Evolutionary conservation across 2,888 invertebrate species (phyloP).

Genomic region (Agriopis leucophaearia): DNA sequence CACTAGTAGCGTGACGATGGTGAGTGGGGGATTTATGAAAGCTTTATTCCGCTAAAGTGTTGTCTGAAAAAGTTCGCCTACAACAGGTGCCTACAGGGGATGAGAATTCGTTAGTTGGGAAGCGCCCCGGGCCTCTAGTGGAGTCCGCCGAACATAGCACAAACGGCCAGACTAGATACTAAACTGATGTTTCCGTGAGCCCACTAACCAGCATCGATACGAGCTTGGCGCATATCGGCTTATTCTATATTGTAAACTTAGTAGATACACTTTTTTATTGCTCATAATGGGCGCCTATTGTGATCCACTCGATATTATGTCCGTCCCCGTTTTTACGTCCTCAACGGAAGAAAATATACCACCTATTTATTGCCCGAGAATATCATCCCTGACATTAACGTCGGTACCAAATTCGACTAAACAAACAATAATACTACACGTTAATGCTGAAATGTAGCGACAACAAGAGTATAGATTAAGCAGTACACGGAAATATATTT

Average conservation of each 20-base stretch:
- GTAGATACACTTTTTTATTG: constrained; percentile 13
- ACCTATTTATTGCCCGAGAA: not conserved
- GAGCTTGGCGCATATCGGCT: constrained; percentile 27
- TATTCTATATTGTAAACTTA: constrained; percentile 20
- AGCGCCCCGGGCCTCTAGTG: not conserved
- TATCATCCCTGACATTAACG: not conserved
- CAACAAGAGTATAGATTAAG: not conserved
- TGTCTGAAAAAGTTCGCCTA: not conserved
- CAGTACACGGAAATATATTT: not conserved
- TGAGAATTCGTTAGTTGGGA: not conserved
- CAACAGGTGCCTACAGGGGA: not conserved
- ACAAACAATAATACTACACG: not conserved
- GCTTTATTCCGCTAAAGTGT: not conserved
- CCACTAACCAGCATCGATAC: constrained; percentile 41
- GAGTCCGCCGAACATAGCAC: not conserved
- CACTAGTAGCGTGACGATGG: not conserved
- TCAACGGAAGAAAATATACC: not conserved
- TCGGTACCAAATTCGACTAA: not conserved
- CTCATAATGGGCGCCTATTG: constrained; percentile 1
- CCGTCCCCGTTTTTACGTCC: too few species aligned
- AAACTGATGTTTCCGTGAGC: constrained; percentile 33
- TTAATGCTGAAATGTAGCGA: constrained; percentile 12
- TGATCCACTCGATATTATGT: not conserved
- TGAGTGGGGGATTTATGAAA: not conserved
- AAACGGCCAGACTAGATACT: constrained; percentile 14